Conservation (phyloP, 2,888 invertebrate genomes). For the Lochmaea capreae region DNA sequence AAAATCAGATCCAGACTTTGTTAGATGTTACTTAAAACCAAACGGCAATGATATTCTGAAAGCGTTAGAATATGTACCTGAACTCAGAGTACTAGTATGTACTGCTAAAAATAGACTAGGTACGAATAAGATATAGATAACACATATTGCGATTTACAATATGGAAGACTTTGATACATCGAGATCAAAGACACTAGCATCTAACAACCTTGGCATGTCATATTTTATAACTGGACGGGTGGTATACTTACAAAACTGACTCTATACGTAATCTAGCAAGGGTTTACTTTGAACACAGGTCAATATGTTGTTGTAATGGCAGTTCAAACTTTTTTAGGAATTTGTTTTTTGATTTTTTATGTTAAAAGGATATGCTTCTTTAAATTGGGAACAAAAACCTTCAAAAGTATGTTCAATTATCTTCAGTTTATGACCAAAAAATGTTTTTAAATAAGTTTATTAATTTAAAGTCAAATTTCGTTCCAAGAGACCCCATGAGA, state of each 20-base stretch:
- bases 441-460: no score
- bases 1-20: background rate
- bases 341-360: no score
- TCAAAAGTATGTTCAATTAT: no score
- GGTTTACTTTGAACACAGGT: background rate
- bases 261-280: background rate
- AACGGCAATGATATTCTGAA: background rate
- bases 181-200: background rate
- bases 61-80: no score
- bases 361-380: no score
- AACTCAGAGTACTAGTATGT: background rate
- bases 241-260: background rate
- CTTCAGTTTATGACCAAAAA: no score
- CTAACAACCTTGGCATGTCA: background rate
- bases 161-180: background rate
- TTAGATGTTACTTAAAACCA: conserved; percentile 2
- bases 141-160: background rate
- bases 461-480: no score
- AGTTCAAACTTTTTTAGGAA: no score
- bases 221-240: background rate
- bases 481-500: no score
- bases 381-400: no score
- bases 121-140: no score
- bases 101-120: no score
- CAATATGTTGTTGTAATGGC: background rate